A percentile compares a stretch with the other conserved stretches of the same genome.
phyloP scores from a whole-genome alignment of 2,888 invertebrate genomes.

The Cantharis rufa region DNA sequence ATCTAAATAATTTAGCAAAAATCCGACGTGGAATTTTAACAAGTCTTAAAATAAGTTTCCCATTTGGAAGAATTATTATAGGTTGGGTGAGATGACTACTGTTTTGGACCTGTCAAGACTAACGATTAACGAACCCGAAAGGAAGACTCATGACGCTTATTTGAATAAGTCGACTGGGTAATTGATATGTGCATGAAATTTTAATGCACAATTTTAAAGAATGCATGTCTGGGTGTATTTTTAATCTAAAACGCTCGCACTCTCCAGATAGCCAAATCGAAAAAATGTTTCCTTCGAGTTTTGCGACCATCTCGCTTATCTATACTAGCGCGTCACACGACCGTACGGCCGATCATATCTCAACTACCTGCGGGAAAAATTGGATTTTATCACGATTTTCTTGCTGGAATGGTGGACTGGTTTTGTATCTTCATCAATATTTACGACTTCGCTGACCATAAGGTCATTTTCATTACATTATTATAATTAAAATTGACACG shows the following conservation, averaged over 20 bases:
- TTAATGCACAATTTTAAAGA: neutral
- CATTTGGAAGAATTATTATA: constrained; percentile 1
- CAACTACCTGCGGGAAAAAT: neutral
- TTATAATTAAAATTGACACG: neutral
- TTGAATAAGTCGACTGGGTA: neutral
- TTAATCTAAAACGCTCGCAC: neutral
- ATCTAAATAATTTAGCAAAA: neutral
- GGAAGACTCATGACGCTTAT: neutral
- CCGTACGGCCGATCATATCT: neutral
- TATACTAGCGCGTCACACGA: neutral
- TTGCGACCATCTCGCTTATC: neutral
- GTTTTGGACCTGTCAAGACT: neutral
- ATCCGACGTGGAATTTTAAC: neutral
- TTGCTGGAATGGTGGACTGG: neutral
- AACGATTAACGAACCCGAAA: neutral
- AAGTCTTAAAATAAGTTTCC: neutral
- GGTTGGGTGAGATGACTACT: neutral
- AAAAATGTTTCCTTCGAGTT: neutral
- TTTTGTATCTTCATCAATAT: constrained; percentile 11
- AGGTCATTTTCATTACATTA: neutral
- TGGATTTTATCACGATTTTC: neutral
- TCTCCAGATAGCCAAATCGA: neutral
- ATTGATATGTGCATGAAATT: neutral
- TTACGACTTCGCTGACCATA: constrained; percentile 4
- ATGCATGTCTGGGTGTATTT: neutral